A percentile compares a stretch with the other conserved stretches of the same genome.
Conservation (phyloP, 2,113 vertebrate species). For the Dipodomys spectabilis region DNA sequence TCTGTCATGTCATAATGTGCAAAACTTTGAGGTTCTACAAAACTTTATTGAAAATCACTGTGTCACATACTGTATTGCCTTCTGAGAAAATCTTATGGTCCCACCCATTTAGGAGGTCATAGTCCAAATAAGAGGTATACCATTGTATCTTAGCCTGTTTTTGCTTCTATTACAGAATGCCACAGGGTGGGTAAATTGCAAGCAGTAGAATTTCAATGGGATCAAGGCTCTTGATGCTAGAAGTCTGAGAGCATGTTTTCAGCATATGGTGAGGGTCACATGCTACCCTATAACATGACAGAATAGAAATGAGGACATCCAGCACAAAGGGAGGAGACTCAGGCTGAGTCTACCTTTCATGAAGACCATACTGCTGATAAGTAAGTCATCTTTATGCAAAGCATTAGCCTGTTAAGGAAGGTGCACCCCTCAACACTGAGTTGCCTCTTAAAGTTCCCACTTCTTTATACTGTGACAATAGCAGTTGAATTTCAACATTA, state of each 20-base stretch:
- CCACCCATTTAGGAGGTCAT: background rate
- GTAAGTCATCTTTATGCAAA: background rate
- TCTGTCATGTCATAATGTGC: background rate
- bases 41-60: background rate
- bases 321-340: background rate
- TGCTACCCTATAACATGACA: background rate
- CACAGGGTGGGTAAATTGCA: background rate
- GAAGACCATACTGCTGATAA: background rate
- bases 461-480: background rate
- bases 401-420: background rate
- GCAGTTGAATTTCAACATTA: background rate
- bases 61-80: background rate
- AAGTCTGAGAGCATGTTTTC: background rate
- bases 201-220: background rate
- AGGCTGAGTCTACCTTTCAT: background rate
- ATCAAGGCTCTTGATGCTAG: background rate
- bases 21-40: slow-evolving; percentile 8
- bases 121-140: background rate
- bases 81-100: background rate
- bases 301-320: background rate
- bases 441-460: background rate
- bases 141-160: background rate
- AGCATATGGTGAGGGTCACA: no score
- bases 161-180: background rate
- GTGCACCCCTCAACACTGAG: background rate